Evolutionary conservation across 2,113 vertebrate genomes (phyloP), one percentile per base, ranked within the genome.

Genomic region (Psettodes erumei): DNA sequence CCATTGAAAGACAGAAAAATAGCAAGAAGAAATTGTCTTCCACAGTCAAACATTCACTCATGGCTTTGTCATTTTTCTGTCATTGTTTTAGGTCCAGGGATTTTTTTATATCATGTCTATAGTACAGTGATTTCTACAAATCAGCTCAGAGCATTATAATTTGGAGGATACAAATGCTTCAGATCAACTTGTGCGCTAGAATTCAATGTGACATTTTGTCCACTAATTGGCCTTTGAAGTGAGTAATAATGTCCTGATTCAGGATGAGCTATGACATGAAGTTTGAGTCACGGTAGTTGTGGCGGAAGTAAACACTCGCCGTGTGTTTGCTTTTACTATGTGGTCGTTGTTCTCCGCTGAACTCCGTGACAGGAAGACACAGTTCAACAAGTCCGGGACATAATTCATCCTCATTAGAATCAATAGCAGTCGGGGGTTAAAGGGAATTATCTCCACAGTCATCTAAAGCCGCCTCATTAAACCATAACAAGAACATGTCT

Each of bases 401-500:
- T 73, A 79, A 83, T 81, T 85, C 63, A 68, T 40, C 65, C 56
- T 33, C 19, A 75, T 87, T 84, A 75, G 28, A 81, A 81, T 89
- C 76, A 86, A 81, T 85, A 82, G 30, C n/a, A 0, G 40, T 30
- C 35, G 70, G 68, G 30, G 54, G 70, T 84, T 80, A 6, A 32
- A 76, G 45, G 63, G 58, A 87, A 83, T 88, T 83, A 81, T 77
- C 74, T 51, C 59, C 63, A 30, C 59, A 53, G 81, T 71, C 75
- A 58, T 81, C 77, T 80, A 40, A 78, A 74, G 78, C 80, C 63
- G 81, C 60, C 73, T 84, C 85, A 78, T 86, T 84, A 87, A 86
- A 78, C 66, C 48, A 8, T 51, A 37, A 68, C 8, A 66, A 71
- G 50, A 75, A 38, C 3, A 1, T 48, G 47, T 78, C 53, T 66